Conservation (phyloP, 2,888 invertebrate genomes). For the Drosophila anceps region DNA sequence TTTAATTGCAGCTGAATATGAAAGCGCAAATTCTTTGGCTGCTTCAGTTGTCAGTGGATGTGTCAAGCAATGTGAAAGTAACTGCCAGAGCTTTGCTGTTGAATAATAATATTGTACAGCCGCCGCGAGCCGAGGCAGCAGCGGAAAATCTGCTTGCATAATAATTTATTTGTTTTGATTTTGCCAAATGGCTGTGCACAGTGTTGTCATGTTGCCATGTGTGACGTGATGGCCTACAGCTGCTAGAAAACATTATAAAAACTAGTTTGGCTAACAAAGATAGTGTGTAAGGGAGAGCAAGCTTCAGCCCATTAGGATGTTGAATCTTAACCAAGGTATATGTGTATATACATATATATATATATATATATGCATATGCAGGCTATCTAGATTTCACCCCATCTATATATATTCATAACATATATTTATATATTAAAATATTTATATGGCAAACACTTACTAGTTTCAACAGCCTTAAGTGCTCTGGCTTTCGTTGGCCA, state of each 20-base stretch:
- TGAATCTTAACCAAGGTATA: not conserved
- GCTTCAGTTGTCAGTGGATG: constrained; percentile 16
- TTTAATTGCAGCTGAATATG: constrained; percentile 68
- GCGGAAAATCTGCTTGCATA: not conserved
- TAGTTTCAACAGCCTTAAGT: not conserved
- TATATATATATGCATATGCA: not conserved
- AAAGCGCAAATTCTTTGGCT: constrained; percentile 13
- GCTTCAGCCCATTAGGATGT: too few relatives aligned
- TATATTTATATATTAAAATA: constrained; percentile 10
- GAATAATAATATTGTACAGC: not conserved
- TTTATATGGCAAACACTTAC: constrained; percentile 5
- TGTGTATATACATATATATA: not conserved
- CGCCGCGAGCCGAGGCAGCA: not conserved
- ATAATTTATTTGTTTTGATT: not conserved
- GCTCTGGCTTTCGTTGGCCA: constrained; percentile 2
- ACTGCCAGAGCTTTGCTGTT: constrained; percentile 3
- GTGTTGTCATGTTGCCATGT: not conserved
- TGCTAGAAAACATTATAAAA: not conserved
- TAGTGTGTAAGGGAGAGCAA: too few relatives aligned
- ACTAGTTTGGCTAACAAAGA: not conserved
- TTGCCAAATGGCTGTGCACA: not conserved
- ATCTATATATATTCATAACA: too few relatives aligned
- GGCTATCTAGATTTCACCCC: not conserved
- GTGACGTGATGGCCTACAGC: not conserved
- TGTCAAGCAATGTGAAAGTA: constrained; percentile 15